Evolutionary conservation across 1,140 invertebrate genomes (phyloP).

Genomic region (Conus betulinus): DNA sequence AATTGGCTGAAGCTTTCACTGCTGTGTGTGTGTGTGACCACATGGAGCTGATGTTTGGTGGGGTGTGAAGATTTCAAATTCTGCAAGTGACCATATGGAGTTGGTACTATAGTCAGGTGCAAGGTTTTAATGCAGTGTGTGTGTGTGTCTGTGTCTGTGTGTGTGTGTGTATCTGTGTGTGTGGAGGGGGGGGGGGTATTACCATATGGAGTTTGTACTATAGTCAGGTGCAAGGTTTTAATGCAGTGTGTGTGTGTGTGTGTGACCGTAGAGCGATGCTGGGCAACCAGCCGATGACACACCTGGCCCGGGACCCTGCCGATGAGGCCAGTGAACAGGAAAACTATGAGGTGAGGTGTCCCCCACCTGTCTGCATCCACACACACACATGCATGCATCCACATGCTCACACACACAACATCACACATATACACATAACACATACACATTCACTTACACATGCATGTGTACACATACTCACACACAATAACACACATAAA

Average conservation of each 20-base stretch:
- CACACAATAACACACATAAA: no score
- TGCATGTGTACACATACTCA: no score
- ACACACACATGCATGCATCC: neutral
- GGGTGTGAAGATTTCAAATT: no score
- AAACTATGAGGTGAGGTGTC: slow-evolving; percentile 67
- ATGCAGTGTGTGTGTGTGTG: neutral
- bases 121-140: neutral
- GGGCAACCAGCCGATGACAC: slow-evolving; percentile 87
- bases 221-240: neutral
- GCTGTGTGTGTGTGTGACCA: no score
- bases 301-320: slow-evolving; percentile 78
- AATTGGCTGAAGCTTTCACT: no score
- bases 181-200: neutral
- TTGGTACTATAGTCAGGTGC: neutral
- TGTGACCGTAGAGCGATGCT: slow-evolving; percentile 87
- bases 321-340: slow-evolving; percentile 86
- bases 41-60: no score
- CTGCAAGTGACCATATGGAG: no score
- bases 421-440: neutral
- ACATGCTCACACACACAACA: no score
- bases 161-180: no score
- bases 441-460: no score
- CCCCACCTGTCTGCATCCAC: neutral
- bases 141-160: slow-evolving; percentile 5
- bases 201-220: neutral